phyloP scores from a whole-genome alignment of 2,113 vertebrate genomes.

The Mirounga angustirostris region DNA sequence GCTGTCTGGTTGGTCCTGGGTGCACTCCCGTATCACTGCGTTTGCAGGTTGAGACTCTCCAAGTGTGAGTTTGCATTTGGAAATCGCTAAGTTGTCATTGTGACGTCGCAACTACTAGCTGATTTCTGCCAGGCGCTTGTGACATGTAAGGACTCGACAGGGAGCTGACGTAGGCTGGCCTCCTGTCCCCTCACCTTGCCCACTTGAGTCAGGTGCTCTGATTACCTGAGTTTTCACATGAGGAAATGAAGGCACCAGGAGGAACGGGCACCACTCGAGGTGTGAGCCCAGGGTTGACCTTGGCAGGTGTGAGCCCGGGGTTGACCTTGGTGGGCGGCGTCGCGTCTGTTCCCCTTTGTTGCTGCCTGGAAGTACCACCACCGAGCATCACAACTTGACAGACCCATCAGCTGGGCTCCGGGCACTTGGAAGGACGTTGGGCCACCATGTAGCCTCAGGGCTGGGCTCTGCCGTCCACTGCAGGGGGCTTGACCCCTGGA shows the following conservation, averaged over 20 bases:
- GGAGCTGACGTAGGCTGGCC: fast-evolving
- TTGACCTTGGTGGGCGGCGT: fast-evolving
- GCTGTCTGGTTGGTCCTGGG: fast-evolving
- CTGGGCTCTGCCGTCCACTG: fast-evolving
- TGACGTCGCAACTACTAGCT: fast-evolving
- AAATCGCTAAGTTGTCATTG: fast-evolving
- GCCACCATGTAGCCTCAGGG: too few relatives aligned
- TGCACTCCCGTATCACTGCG: too few relatives aligned
- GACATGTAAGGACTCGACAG: background rate
- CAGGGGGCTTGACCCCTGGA: background rate
- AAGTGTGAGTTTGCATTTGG: background rate
- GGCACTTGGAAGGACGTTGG: background rate
- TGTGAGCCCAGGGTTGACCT: background rate
- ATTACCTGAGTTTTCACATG: too few relatives aligned
- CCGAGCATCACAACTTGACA: fast-evolving
- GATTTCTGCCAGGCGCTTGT: background rate
- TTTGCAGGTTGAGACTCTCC: background rate
- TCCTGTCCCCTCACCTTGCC: fast-evolving
- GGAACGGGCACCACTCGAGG: fast-evolving
- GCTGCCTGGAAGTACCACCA: background rate
- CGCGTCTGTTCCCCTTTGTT: fast-evolving
- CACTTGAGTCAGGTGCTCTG: fast-evolving
- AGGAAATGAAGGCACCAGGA: background rate
- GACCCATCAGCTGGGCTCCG: background rate
- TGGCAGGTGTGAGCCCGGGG: background rate